Percentiles rank a stretch among this genome's conserved stretches.
Evolutionary conservation across 2,888 invertebrate genomes (phyloP).

Genomic region (Melitaea athalia): DNA sequence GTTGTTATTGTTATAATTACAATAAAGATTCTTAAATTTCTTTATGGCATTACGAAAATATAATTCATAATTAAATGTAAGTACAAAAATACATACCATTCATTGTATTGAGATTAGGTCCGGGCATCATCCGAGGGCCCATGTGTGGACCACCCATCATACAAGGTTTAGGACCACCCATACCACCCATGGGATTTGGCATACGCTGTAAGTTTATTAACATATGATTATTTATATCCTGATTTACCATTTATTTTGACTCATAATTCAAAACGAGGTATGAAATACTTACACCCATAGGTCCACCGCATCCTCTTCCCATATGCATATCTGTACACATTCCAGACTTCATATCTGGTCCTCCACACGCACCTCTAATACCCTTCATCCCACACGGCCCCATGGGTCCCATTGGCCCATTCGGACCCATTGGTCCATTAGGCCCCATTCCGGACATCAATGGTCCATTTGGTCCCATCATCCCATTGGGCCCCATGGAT

Average conservation of each 20-base stretch:
- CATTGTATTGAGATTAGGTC: conserved; percentile 77
- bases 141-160: conserved; percentile 81
- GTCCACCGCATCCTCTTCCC: conserved; percentile 78
- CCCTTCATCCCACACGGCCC: conserved; percentile 79
- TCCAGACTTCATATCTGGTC: conserved; percentile 78
- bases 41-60: too few species aligned
- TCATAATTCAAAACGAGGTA: not conserved
- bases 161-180: conserved; percentile 77
- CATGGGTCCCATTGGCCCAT: conserved; percentile 79
- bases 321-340: conserved; percentile 81
- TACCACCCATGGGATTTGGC: conserved; percentile 80
- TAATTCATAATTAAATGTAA: not conserved
- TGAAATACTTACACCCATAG: conserved; percentile 73
- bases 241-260: not conserved
- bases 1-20: too few species aligned
- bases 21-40: too few species aligned
- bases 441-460: conserved; percentile 76
- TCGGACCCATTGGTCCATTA: conserved; percentile 76
- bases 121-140: conserved; percentile 80
- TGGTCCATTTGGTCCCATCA: conserved; percentile 73
- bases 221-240: conserved; percentile 1
- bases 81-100: conserved; percentile 58
- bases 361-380: conserved; percentile 73
- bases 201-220: conserved; percentile 64
- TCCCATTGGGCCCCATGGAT: conserved; percentile 68